phyloP scores from a whole-genome alignment of 2,888 invertebrate species.

The Zaprionus lineosus region DNA sequence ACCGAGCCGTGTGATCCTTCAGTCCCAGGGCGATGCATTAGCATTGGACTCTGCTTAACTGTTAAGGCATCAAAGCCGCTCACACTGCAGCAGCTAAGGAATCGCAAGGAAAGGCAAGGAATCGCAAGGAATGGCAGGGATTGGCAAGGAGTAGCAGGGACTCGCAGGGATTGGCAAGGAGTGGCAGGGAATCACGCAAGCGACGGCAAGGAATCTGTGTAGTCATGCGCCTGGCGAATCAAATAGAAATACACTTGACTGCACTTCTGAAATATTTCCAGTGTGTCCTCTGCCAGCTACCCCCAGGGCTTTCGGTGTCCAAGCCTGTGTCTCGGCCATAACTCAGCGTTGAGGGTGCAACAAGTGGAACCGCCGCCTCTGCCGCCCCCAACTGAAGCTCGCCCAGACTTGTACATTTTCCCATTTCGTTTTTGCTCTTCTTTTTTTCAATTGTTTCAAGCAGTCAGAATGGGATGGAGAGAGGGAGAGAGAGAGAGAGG shows the following conservation, averaged over 20 bases:
- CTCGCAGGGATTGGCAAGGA: too few relatives aligned
- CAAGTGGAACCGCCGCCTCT: constrained; percentile 33
- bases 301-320: constrained; percentile 19
- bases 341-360: constrained; percentile 38
- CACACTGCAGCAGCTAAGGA: constrained; percentile 24
- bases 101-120: too few relatives aligned
- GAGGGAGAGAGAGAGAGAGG: too few relatives aligned
- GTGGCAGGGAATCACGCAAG: too few relatives aligned
- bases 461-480: too few relatives aligned
- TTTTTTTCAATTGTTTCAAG: constrained; percentile 43
- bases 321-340: constrained; percentile 26
- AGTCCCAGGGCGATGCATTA: constrained; percentile 46
- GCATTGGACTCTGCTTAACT: constrained; percentile 36
- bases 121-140: too few relatives aligned
- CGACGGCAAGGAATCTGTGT: too few relatives aligned
- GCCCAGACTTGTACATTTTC: constrained; percentile 1
- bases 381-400: neutral
- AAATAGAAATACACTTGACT: constrained; percentile 57
- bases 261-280: constrained; percentile 53
- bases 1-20: neutral
- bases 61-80: constrained; percentile 30
- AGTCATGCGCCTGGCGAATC: constrained; percentile 41
- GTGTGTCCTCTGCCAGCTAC: constrained; percentile 35
- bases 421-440: constrained; percentile 2
- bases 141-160: too few relatives aligned